phyloP scores from a whole-genome alignment of 2,797 vertebrate species.

The Hippoglossus hippoglossus region DNA sequence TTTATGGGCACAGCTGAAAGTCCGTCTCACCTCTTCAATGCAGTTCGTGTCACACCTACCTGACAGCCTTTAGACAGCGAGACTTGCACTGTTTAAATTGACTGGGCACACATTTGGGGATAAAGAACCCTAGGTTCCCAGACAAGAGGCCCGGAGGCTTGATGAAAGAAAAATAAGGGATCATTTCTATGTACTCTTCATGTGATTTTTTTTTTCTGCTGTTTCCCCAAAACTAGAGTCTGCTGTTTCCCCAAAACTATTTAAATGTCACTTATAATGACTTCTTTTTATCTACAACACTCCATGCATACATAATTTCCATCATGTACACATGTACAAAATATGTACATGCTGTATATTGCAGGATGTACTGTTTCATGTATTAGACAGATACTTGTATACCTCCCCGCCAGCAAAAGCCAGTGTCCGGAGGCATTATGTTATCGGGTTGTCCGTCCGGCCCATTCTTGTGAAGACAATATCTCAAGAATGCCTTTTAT shows the following conservation, averaged over 20 bases:
- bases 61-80: no score
- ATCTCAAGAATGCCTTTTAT: no score
- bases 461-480: no score
- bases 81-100: not conserved
- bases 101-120: not conserved
- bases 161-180: conserved; percentile 6
- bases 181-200: conserved; percentile 9
- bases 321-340: not conserved
- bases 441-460: no score
- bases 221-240: conserved; percentile 36
- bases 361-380: conserved; percentile 16
- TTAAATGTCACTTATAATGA: conserved; percentile 4
- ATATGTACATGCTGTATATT: conserved; percentile 23
- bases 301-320: no score
- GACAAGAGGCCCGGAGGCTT: not conserved
- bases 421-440: no score
- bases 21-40: no score
- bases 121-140: no score
- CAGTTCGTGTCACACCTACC: no score
- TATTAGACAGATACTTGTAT: conserved; percentile 19
- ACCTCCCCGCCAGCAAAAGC: no score
- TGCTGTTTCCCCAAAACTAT: conserved; percentile 36
- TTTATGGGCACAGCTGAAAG: no score
- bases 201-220: conserved; percentile 9
- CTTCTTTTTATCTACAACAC: no score